Evolutionary conservation across 2,113 vertebrate species (phyloP).

Genomic region (Cinclus mexicanus): DNA sequence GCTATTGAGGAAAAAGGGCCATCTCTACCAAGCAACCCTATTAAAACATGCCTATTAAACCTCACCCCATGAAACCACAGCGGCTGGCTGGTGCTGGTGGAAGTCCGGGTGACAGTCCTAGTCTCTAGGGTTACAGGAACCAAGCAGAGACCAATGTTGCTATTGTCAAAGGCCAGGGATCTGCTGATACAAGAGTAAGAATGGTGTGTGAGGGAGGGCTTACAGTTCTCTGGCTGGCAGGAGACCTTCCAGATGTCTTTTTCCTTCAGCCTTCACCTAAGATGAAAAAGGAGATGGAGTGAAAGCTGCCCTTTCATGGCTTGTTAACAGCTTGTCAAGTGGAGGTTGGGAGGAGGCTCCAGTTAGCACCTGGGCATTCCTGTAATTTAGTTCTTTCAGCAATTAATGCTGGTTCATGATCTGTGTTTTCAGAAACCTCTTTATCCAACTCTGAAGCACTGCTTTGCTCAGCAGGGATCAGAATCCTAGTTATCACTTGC

Average conservation of each 20-base stretch:
- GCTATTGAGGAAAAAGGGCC: background rate
- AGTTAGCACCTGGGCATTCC: background rate
- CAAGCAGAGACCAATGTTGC: fast-evolving
- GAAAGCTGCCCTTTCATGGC: background rate
- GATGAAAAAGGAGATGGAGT: background rate
- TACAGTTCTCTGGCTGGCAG: background rate
- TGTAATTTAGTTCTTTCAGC: background rate
- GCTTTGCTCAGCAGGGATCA: background rate
- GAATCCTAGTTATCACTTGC: background rate
- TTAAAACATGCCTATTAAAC: background rate
- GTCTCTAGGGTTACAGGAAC: background rate
- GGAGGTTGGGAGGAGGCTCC: background rate
- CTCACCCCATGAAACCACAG: background rate
- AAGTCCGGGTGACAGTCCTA: background rate
- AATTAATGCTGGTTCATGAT: background rate
- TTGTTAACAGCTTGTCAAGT: background rate
- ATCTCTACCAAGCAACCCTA: background rate
- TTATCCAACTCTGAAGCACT: background rate
- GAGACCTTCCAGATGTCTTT: background rate
- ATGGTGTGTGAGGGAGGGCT: background rate
- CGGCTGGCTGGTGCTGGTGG: background rate
- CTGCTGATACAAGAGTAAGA: background rate
- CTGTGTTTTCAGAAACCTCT: background rate
- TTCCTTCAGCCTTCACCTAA: background rate
- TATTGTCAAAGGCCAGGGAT: background rate